These are phyloP conservation scores for Ptyas mucosa DNA, from an alignment of 2,113 vertebrate species.

Conservation along the genomic window DNA sequence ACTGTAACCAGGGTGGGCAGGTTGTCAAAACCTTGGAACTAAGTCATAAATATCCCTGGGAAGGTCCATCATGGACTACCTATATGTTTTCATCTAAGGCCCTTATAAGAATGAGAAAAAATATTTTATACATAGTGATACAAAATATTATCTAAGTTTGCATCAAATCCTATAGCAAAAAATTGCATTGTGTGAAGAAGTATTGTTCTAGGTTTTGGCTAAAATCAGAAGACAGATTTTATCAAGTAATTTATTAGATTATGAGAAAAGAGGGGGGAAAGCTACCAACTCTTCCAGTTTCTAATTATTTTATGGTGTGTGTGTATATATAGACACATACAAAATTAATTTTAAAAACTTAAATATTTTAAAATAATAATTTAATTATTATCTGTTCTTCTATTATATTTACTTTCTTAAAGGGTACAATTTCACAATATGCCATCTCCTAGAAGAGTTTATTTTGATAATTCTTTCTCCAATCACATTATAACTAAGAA, in stretches of 20 bases:
- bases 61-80: too few relatives aligned
- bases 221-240: neutral
- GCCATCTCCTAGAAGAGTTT: neutral
- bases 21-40: too few relatives aligned
- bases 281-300: neutral
- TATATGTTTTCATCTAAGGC: neutral
- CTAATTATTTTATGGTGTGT: neutral
- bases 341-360: neutral
- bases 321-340: too few relatives aligned
- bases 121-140: neutral
- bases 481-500: neutral
- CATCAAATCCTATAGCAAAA: too few relatives aligned
- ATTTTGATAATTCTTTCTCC: neutral
- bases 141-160: neutral
- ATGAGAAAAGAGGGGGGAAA: neutral
- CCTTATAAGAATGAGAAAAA: neutral
- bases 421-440: neutral
- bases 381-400: neutral
- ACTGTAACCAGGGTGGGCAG: too few relatives aligned
- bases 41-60: too few relatives aligned
- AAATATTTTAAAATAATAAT: neutral
- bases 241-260: neutral
- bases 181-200: neutral
- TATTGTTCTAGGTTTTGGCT: neutral
- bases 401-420: neutral